Base-by-base conservation (phyloP, 2,113 vertebrate species). In the Pseudopipra pipra region DNA sequence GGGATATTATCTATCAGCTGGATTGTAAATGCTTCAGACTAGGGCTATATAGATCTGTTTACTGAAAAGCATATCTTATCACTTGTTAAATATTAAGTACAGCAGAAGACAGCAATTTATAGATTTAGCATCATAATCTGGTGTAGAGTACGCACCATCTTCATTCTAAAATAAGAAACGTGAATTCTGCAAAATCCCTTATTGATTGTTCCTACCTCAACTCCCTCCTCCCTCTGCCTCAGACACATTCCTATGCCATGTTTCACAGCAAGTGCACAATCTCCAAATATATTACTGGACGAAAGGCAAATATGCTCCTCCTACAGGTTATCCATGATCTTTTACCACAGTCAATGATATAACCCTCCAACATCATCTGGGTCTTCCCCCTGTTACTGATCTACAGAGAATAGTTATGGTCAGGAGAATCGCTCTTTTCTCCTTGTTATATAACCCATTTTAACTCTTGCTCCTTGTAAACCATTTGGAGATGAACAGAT, bases 371-470 rank as follows among this genome's bases (percentile, higher is more conserved):
- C 65, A 92, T 25, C 56, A 74, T 18, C 12, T 20, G 24, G 31
- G 39, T 89, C 85, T 75, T 63, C 65, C 65, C n/a, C 43, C 72
- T 81, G 93, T 88, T 90, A 96, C 88, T 93, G 52, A 95, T 96
- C 92, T 84, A 96, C 95, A 88, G 87, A 56, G 44, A 39, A 51
- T 43, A 84, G 61, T 59, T 30, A 62, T 13, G 22, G 55, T 18
- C 73, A 84, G 56, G 56, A 72, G 54, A 93, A 86, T 15, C 15
- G 11, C 43, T 37, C 7, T 47, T 58, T 71, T 75, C 54, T 59
- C 35, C 31, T 43, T 0, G 0, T 52, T 87, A 52, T 9, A 67
- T 52, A 96, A 86, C 8, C 47, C 23, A 27, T n/a, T 87, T 81
- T 61, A 92, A 90, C 46, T 89, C 78, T 39, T 47, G 31, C n/a